Base-by-base conservation (phyloP, 2,797 vertebrate genomes). In the Pseudochaenichthys georgianus region DNA sequence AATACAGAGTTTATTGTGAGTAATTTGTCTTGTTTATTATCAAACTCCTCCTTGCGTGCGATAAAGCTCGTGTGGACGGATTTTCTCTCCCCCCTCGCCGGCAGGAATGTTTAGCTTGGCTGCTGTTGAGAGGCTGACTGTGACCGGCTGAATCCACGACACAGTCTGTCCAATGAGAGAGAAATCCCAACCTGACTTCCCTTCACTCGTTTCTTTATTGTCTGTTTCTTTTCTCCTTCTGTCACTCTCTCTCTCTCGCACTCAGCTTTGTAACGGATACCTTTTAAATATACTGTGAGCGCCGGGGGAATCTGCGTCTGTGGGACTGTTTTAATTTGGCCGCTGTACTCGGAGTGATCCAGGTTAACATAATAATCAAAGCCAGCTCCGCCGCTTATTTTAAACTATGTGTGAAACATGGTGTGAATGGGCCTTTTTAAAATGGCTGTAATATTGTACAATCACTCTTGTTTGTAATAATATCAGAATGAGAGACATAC, bases 321-420 rank as follows among this genome's bases (percentile, higher is more conserved):
- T 81, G 86, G 89, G 89, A 77, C 89, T 85, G 91, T 88, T 94
- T 91, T 91, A 90, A 92, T 94, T 93, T 92, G 83, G 59, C 86
- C 60, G 45, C 72, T 75, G 85, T 53, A 73, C 85, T 87, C 87
- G 23, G 84, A 87, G 83, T 84, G 85, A 92, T 93, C 88, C 90
- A 87, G 91, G 90, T 93, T 93, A 94, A 92, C 88, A 90, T 69
- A 92, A 93, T 91, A 93, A 94, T 93, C 89, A 89, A 83, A 93
- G 53, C 85, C 89, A 89, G 87, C 87, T 83, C 81, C 23, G 41
- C 31, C 17, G 75, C 81, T 81, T 85, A 75, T 84, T 88, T 86
- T 78, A 89, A 88, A 83, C 85, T 76, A 68, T 51, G 84, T 92
- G 90, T 90, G 84, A 94, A 90, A 91, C 83, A 82, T 60, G 81